These are phyloP conservation scores for Proisotoma minuta DNA, from an alignment of 2,888 invertebrate species.

Conservation along the genomic window DNA sequence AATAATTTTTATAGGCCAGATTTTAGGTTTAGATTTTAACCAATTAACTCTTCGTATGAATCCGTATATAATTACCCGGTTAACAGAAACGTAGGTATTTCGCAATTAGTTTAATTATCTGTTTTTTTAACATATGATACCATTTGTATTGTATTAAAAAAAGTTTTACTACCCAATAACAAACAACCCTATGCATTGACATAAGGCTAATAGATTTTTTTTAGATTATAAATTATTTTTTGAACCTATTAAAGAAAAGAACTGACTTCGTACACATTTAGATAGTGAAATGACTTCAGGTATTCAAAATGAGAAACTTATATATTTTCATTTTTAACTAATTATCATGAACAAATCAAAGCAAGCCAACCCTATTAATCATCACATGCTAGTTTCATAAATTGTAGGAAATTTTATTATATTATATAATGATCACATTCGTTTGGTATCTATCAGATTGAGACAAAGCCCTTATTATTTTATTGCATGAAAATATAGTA, in stretches of 20 bases:
- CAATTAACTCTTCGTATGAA: neutral
- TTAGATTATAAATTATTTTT: constrained; percentile 30
- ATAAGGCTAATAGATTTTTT: constrained; percentile 22
- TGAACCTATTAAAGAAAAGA: constrained; percentile 30
- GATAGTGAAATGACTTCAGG: constrained; percentile 21
- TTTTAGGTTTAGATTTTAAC: constrained; percentile 10
- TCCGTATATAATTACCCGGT: neutral
- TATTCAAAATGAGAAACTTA: constrained; percentile 31
- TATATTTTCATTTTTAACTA: constrained; percentile 42
- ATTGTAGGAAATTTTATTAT: no score
- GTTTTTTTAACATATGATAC: neutral
- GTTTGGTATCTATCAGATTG: neutral
- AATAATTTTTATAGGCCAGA: constrained; percentile 15
- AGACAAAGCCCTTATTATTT: neutral
- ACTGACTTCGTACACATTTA: constrained; percentile 9
- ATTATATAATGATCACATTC: neutral
- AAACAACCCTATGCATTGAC: neutral
- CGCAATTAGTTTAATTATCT: neutral
- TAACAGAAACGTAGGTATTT: neutral
- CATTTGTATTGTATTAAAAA: neutral
- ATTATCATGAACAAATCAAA: no score
- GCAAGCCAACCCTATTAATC: no score
- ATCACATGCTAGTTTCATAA: no score
- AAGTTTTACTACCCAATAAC: neutral
- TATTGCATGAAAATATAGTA: neutral